Percentiles rank a stretch among this genome's conserved stretches.
These are phyloP conservation scores for Nematopogon swammerdamellus DNA, from an alignment of 2,888 invertebrate genomes.

Conservation along the genomic window DNA sequence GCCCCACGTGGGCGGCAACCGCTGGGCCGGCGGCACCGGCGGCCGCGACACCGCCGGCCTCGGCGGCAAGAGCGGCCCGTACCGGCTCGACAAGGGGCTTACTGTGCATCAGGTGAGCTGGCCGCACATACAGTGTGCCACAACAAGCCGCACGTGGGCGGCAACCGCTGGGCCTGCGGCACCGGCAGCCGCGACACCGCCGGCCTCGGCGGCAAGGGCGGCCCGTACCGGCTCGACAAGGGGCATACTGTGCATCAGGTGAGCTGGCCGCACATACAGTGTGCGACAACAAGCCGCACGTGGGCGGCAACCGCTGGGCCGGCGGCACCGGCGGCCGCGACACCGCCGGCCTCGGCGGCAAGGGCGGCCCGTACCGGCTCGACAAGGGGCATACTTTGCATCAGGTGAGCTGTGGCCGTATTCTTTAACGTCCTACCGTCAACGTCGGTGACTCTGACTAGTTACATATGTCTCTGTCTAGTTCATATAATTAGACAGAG, in stretches of 20 bases:
- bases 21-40: conserved; percentile 95
- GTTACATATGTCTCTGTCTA: too few species aligned
- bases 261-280: too few species aligned
- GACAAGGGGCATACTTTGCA: conserved; percentile 93
- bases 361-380: conserved; percentile 92
- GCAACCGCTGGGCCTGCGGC: conserved; percentile 96
- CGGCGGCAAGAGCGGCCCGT: conserved; percentile 96
- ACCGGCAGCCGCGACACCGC: conserved; percentile 93
- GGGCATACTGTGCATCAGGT: conserved; percentile 92
- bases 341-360: conserved; percentile 94
- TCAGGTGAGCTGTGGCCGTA: conserved; percentile 72
- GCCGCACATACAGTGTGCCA: too few species aligned
- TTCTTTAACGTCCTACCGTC: too few species aligned
- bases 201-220: conserved; percentile 94
- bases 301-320: conserved; percentile 96
- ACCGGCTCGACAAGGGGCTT: conserved; percentile 90
- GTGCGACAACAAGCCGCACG: conserved; percentile 87
- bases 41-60: conserved; percentile 93
- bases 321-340: conserved; percentile 92
- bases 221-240: conserved; percentile 90
- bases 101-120: conserved; percentile 79
- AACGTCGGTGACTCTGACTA: too few species aligned
- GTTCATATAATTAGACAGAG: too few species aligned
- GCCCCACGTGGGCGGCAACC: conserved; percentile 95
- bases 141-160: conserved; percentile 92